Percentiles rank a stretch among this genome's conserved stretches.
Evolutionary conservation across 2,888 invertebrate genomes (phyloP).

Genomic region (Serrognathus titanus): DNA sequence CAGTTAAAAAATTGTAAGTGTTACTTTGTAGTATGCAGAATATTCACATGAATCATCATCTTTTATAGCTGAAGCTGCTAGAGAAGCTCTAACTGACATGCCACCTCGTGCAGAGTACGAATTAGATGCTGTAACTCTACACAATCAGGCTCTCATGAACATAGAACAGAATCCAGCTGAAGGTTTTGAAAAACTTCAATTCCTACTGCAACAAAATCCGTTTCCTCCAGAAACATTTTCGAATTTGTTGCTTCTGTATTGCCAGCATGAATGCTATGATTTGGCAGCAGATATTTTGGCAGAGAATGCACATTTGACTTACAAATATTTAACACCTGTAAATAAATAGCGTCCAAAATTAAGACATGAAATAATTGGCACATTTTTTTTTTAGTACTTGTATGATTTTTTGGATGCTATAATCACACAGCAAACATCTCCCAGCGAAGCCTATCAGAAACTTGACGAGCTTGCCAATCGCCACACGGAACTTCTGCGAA

Average conservation of each 20-base stretch:
- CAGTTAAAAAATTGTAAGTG: constrained; percentile 76
- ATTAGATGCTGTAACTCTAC: constrained; percentile 94
- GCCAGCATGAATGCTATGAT: constrained; percentile 96
- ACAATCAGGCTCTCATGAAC: constrained; percentile 87
- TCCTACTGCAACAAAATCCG: constrained; percentile 90
- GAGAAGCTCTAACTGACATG: constrained; percentile 84
- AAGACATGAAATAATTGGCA: neutral
- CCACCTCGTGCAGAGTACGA: constrained; percentile 95
- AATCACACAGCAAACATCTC: constrained; percentile 95
- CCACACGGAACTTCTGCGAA: constrained; percentile 84
- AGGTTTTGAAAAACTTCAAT: constrained; percentile 92
- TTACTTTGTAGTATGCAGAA: neutral
- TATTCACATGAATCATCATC: neutral
- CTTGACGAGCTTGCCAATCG: constrained; percentile 91
- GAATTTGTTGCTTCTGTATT: constrained; percentile 89
- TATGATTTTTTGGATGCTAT: constrained; percentile 95
- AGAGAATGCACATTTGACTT: constrained; percentile 94
- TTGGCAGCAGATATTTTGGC: constrained; percentile 96
- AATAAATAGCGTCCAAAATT: constrained; percentile 32
- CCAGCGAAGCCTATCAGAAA: constrained; percentile 93
- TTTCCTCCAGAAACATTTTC: constrained; percentile 98
- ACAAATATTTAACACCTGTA: constrained; percentile 88
- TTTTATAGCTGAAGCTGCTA: constrained; percentile 70
- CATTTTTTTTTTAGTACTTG: constrained; percentile 61
- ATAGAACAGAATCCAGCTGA: constrained; percentile 86